Evolutionary conservation across 2,888 invertebrate species (phyloP).

Genomic region (Synergus gifuensis): DNA sequence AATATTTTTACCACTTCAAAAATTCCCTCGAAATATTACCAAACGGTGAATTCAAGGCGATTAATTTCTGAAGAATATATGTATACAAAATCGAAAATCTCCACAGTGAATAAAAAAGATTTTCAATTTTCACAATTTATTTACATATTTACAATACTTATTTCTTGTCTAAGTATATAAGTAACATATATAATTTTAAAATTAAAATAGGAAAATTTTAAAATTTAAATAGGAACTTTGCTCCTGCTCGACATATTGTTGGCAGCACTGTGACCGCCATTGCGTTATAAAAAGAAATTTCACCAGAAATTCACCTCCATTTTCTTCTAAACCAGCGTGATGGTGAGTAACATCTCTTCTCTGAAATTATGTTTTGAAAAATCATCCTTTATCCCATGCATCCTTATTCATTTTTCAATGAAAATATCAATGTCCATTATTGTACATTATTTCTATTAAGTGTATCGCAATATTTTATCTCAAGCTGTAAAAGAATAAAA

Average conservation of each 20-base stretch:
- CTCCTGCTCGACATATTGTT: not conserved
- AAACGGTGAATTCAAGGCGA: no score
- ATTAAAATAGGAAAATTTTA: not conserved
- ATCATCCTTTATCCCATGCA: slow-evolving; percentile 2
- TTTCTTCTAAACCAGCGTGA: slow-evolving; percentile 61
- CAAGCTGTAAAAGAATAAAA: not conserved
- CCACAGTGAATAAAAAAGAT: no score
- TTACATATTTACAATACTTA: no score
- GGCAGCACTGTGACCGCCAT: not conserved
- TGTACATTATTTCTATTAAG: not conserved
- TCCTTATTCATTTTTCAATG: not conserved
- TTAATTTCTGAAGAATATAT: no score
- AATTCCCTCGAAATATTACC: no score
- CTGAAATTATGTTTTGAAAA: not conserved
- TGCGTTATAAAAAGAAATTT: not conserved
- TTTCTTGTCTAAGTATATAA: no score
- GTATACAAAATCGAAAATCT: no score
- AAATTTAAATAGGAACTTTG: not conserved
- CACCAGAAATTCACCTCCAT: slow-evolving; percentile 62
- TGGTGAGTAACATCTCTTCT: slow-evolving; percentile 61
- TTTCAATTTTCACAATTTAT: no score
- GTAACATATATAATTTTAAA: no score
- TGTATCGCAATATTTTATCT: not conserved
- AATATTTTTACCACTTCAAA: no score
- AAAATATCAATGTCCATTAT: not conserved